A percentile compares a stretch with the other conserved stretches of the same genome.
Conservation (phyloP, 2,888 invertebrate species). For the Ormyrus nitidulus region DNA sequence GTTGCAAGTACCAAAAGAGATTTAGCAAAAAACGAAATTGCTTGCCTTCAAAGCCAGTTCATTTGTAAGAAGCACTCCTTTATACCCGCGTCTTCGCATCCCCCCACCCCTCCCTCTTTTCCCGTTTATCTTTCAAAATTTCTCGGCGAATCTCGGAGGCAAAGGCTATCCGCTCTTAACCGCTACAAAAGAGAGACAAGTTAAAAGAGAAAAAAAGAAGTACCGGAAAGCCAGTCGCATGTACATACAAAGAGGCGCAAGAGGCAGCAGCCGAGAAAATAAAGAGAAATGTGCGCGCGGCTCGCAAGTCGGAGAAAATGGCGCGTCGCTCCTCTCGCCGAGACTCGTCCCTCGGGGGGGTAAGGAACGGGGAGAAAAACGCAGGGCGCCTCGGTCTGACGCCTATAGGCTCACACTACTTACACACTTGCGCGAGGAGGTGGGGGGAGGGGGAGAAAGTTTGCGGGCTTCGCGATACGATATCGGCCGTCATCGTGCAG, state of each 20-base stretch:
- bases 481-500: neutral
- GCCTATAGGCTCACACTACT: neutral
- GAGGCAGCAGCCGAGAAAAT: neutral
- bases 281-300: conserved; percentile 9
- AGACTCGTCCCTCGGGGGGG: conserved; percentile 9
- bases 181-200: neutral
- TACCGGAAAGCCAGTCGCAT: neutral
- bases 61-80: no score
- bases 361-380: neutral
- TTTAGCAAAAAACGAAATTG: no score
- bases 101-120: no score
- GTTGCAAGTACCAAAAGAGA: no score
- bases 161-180: no score
- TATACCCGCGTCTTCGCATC: no score
- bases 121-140: no score
- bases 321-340: neutral
- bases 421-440: neutral
- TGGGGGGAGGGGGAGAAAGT: neutral
- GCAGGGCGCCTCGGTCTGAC: neutral
- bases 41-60: no score
- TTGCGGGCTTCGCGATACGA: neutral
- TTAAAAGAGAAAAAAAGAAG: neutral
- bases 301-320: conserved; percentile 15
- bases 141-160: no score
- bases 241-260: neutral